Base-by-base conservation (phyloP, 2,888 invertebrate genomes). In the Dicyrtoma fusca region DNA sequence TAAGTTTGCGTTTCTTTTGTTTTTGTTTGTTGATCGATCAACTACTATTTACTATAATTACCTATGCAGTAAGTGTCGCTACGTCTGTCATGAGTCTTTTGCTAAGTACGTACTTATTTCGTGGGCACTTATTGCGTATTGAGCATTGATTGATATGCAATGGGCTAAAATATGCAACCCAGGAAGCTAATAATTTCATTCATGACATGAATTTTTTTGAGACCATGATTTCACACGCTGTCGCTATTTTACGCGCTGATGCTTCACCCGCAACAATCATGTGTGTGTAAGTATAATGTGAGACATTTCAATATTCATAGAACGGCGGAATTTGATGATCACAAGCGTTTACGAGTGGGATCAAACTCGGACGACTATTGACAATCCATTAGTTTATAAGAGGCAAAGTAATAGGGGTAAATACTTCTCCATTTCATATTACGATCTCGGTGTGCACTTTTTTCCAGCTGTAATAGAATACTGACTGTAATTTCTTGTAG, bases 301-400 rank as follows among this genome's bases (percentile, higher is more conserved):
- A 13, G n/a, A 49, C 14, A 49, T 6, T n/a, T 14, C 11, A 49
- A 21, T 14, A 21, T 55, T 25, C 25, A 42, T 57, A 61, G 69
- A 73, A 74, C 76, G 71, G 74, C 74, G 72, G 73, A 76, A 68
- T 69, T 42, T 69, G 34, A 69, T 77, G 76, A 76, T 74, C 68
- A 66, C 76, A 17, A 79, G 77, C 74, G 76, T 76, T 77, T 78
- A 78, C 75, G 74, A 77, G 59, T 80, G 80, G 79, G 79, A 78
- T 75, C 80, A 80, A 73, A 77, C 77, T 62, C 71, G 76, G 70
- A 76, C 77, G 44, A 78, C 77, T 49, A 64, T 76, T 72, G 77
- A 79, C 75, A 77, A 70, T 63, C 70, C 70, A 53, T 70, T 70
- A 62, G 62, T 62, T 62, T 62, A 62, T 70, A 49, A 44, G 34